A percentile compares a stretch with the other conserved stretches of the same genome.
Evolutionary conservation across 2,888 invertebrate genomes (phyloP).

Genomic region (Pterostichus niger): DNA sequence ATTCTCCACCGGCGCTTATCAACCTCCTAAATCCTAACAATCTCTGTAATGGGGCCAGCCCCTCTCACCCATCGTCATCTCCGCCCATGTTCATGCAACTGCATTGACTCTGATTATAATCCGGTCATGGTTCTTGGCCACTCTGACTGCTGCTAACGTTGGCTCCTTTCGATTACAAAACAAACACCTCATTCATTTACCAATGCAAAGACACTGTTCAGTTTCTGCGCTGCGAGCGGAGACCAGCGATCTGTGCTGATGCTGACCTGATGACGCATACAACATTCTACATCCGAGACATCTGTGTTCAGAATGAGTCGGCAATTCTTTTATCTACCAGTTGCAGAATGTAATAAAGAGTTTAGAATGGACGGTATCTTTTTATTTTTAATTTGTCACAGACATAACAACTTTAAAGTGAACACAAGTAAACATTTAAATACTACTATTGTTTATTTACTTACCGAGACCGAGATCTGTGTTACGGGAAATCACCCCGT

Average conservation of each 20-base stretch:
- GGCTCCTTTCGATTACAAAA: constrained; percentile 31
- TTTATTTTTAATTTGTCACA: no score
- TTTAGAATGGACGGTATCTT: not conserved
- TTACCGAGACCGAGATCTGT: no score
- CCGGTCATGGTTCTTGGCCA: constrained; percentile 18
- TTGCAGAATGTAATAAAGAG: not conserved
- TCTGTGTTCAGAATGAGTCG: not conserved
- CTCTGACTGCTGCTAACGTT: not conserved
- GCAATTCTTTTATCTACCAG: not conserved
- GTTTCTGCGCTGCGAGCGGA: no score
- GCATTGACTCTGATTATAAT: constrained; percentile 2
- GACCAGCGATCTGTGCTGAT: not conserved
- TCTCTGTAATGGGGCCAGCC: no score
- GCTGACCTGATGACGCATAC: constrained; percentile 6
- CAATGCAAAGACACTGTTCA: not conserved
- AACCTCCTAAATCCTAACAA: no score
- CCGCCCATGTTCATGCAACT: constrained; percentile 18
- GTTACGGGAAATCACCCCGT: no score
- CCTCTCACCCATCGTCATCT: not conserved
- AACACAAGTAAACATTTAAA: no score
- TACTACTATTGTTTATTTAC: no score
- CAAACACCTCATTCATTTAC: constrained; percentile 38
- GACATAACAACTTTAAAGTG: no score
- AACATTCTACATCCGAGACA: not conserved
- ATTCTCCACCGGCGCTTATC: no score